Evolutionary conservation across 1,140 invertebrate species (phyloP).

Genomic region (Aleiodes sp.): DNA sequence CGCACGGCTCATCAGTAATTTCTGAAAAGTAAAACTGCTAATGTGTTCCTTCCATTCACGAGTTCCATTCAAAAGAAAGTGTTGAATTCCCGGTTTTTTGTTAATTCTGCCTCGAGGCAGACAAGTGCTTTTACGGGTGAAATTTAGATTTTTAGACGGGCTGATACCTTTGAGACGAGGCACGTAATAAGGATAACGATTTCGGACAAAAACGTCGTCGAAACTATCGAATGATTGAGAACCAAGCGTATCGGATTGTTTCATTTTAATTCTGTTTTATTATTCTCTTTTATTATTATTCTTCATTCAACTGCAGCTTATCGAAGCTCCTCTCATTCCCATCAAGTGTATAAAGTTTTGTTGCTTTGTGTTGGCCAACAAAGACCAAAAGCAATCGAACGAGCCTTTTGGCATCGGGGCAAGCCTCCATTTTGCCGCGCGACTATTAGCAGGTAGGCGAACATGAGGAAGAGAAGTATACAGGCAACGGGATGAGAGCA

Average conservation of each 20-base stretch:
- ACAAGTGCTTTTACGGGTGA: no score
- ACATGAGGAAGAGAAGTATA: constrained; percentile 42
- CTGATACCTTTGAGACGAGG: constrained; percentile 29
- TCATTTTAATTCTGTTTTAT: constrained; percentile 9
- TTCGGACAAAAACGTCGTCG: constrained; percentile 30
- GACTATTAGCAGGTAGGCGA: constrained; percentile 48
- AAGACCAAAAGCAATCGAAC: constrained; percentile 19
- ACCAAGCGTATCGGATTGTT: constrained; percentile 27
- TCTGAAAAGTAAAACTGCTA: constrained; percentile 9
- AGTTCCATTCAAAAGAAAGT: no score
- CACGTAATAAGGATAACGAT: constrained; percentile 36
- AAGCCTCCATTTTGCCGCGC: constrained; percentile 46
- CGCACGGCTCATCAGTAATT: background rate
- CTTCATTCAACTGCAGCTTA: background rate
- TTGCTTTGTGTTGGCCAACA: constrained; percentile 5
- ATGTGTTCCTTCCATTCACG: background rate
- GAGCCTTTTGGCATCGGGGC: background rate
- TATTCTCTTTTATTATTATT: constrained; percentile 7
- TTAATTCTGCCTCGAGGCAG: no score
- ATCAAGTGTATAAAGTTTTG: background rate
- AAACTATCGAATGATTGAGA: constrained; percentile 32
- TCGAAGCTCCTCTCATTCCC: background rate
- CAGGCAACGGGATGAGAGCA: constrained; percentile 30
- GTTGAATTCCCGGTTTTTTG: background rate
- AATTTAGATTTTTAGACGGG: constrained; percentile 17